These are phyloP conservation scores for Acanthococcus lagerstroemiae DNA, from an alignment of 2,888 invertebrate genomes.

Conservation along the genomic window DNA sequence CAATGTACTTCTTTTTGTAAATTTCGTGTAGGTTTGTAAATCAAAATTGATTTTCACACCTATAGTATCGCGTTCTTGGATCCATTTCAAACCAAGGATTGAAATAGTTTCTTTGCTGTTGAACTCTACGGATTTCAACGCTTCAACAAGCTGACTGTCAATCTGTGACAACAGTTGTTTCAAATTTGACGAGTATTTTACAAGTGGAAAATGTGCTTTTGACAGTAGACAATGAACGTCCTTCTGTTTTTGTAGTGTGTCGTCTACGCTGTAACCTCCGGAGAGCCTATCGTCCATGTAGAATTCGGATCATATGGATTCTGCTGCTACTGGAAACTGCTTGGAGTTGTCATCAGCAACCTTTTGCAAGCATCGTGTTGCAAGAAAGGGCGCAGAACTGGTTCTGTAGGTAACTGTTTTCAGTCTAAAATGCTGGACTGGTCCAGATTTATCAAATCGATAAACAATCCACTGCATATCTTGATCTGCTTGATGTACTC, in stretches of 20 bases:
- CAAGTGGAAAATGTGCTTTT: not conserved
- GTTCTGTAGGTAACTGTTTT: constrained; percentile 41
- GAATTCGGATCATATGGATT: constrained; percentile 35
- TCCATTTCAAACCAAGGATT: not conserved
- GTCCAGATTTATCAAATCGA: constrained; percentile 34
- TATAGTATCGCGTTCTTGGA: not conserved
- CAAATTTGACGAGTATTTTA: not conserved
- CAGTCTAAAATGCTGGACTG: constrained; percentile 31
- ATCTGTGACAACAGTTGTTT: not conserved
- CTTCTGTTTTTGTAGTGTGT: not conserved
- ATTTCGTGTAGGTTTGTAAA: not conserved
- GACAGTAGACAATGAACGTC: not conserved
- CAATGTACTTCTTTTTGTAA: not conserved
- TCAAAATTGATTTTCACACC: not conserved
- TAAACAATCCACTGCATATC: constrained; percentile 40
- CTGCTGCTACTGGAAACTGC: constrained; percentile 11
- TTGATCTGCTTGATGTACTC: constrained; percentile 36
- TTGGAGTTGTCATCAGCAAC: constrained; percentile 36
- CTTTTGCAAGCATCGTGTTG: constrained; percentile 36
- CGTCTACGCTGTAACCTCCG: constrained; percentile 23
- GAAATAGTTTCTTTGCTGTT: not conserved
- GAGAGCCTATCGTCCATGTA: constrained; percentile 39
- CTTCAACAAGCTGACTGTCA: not conserved
- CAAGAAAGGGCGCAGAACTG: constrained; percentile 38
- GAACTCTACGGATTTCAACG: not conserved